Conservation (phyloP, 2,797 vertebrate species). For the Garrulus glandarius region DNA sequence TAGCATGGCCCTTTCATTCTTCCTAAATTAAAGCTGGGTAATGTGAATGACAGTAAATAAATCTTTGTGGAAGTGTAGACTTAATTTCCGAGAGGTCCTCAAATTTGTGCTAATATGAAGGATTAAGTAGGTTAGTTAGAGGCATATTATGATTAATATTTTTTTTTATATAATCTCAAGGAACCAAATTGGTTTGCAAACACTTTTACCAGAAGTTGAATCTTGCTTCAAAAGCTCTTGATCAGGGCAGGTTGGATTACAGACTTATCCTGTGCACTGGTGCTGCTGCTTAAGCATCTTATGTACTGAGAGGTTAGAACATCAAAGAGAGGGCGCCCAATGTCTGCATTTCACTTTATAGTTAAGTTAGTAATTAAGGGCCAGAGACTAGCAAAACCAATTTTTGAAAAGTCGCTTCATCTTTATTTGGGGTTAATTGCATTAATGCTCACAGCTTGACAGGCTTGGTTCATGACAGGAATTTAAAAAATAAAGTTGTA, state of each 20-base stretch:
- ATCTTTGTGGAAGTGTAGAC: not conserved
- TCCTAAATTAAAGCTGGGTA: not conserved
- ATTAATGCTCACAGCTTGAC: not conserved
- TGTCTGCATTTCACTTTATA: not conserved
- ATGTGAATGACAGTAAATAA: not conserved
- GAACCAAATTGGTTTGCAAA: not conserved
- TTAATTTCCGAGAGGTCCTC: not conserved
- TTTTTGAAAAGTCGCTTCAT: conserved; percentile 50
- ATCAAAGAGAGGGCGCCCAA: not conserved
- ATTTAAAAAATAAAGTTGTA: not conserved
- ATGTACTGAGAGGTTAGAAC: not conserved
- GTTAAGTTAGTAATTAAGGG: conserved; percentile 34
- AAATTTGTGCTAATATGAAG: not conserved
- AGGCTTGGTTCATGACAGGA: not conserved
- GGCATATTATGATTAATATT: not conserved
- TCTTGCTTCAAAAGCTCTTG: not conserved
- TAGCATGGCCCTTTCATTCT: not conserved
- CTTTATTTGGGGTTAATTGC: conserved; percentile 41
- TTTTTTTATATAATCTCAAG: not conserved
- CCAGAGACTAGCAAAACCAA: not conserved
- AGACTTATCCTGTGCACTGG: not conserved
- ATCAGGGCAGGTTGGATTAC: not conserved
- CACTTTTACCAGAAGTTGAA: not conserved
- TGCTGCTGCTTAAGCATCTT: conserved; percentile 8
- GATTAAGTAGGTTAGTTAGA: not conserved